Conservation (phyloP, 1,140 invertebrate genomes). For the Vanessa tameamea region DNA sequence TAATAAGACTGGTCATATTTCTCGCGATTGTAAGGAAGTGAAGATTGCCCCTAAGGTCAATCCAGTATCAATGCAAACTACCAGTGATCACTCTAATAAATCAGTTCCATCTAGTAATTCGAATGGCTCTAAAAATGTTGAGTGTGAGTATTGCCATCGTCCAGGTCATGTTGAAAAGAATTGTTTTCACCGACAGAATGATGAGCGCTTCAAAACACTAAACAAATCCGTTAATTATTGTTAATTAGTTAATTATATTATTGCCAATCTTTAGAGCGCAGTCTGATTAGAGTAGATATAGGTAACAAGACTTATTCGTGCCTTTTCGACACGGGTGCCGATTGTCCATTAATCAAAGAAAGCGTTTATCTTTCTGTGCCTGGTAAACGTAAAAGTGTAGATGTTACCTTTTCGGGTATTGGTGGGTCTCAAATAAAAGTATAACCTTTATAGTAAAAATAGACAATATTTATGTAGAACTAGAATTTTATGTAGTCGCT, state of each 20-base stretch:
- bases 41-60: too few species aligned
- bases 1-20: conserved; percentile 35
- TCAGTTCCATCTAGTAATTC: background rate
- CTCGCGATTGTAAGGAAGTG: conserved; percentile 26
- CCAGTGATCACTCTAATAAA: background rate
- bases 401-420: conserved; percentile 25
- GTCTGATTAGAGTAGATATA: background rate
- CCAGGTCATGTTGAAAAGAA: conserved; percentile 39
- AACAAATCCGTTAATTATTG: conserved; percentile 36
- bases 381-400: conserved; percentile 16
- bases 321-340: conserved; percentile 38
- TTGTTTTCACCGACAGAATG: conserved; percentile 37
- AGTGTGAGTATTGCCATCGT: conserved; percentile 39
- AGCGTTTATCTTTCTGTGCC: too few species aligned
- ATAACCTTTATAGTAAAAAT: background rate
- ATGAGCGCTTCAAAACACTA: conserved; percentile 21
- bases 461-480: too few species aligned
- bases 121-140: conserved; percentile 25
- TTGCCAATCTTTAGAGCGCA: conserved; percentile 31
- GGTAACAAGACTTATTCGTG: too few species aligned
- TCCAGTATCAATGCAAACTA: background rate
- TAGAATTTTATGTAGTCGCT: conserved; percentile 28
- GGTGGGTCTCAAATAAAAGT: background rate
- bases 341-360: conserved; percentile 43
- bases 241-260: too few species aligned